Evolutionary conservation across 2,797 vertebrate species (phyloP).

Genomic region (Champsocephalus gunnari): DNA sequence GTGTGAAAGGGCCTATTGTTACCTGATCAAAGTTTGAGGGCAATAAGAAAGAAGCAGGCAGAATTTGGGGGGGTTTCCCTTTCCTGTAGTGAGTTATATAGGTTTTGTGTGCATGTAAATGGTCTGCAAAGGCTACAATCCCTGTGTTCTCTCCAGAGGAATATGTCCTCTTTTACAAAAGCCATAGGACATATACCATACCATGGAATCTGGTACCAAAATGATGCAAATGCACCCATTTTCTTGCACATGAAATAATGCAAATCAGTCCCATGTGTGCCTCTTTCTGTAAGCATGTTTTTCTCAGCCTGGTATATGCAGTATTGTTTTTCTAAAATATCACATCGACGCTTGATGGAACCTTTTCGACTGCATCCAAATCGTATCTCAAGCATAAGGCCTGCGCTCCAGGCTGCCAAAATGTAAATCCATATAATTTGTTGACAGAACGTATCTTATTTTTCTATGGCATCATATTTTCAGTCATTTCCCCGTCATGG

Average conservation of each 20-base stretch:
- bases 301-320: constrained; percentile 4
- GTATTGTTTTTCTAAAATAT: neutral
- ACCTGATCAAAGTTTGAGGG: neutral
- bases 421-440: constrained; percentile 21
- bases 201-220: neutral
- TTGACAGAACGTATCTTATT: constrained; percentile 20
- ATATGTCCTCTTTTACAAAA: too few species aligned
- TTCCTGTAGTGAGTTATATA: too few species aligned
- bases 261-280: neutral
- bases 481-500: constrained; percentile 17
- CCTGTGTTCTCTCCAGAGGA: too few species aligned
- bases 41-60: too few species aligned
- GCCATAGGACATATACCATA: too few species aligned
- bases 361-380: neutral
- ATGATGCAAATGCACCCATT: neutral
- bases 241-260: neutral
- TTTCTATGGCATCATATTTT: constrained; percentile 7
- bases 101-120: too few species aligned
- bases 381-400: constrained; percentile 15
- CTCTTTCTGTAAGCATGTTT: neutral
- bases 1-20: neutral
- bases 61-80: too few species aligned
- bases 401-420: constrained; percentile 11
- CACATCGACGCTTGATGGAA: too few species aligned
- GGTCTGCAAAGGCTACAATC: too few species aligned